A percentile compares a stretch with the other conserved stretches of the same genome.
Conservation (phyloP, 2,888 invertebrate genomes). For the Choristoneura rosaceana region DNA sequence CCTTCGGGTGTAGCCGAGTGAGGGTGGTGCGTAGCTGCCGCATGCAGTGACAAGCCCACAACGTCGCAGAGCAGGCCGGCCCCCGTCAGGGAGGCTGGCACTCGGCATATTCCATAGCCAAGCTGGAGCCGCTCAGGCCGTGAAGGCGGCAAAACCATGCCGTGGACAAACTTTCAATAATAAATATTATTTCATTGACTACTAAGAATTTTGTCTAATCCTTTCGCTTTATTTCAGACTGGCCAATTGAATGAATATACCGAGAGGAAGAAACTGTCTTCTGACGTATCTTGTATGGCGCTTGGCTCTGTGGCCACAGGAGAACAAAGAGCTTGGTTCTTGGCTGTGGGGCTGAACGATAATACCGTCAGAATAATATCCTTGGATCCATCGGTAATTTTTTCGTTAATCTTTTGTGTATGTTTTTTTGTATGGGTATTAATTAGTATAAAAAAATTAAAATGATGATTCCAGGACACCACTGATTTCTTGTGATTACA, state of each 20-base stretch:
- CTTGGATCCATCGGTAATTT: conserved; percentile 93
- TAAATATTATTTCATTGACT: not conserved
- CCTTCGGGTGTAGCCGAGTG: conserved; percentile 63
- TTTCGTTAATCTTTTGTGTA: too few species aligned
- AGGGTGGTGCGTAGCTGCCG: conserved; percentile 83
- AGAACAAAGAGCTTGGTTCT: conserved; percentile 97
- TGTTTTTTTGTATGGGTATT: too few species aligned
- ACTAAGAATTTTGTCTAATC: conserved; percentile 10
- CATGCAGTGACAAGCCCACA: conserved; percentile 84
- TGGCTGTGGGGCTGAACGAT: conserved; percentile 98
- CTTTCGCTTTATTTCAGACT: conserved; percentile 87
- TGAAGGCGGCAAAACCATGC: conserved; percentile 90
- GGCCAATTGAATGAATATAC: conserved; percentile 99
- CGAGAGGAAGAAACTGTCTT: conserved; percentile 97
- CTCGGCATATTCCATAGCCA: conserved; percentile 91
- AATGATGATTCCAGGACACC: conserved; percentile 85
- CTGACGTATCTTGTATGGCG: conserved; percentile 99
- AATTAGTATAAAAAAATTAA: conserved; percentile 5
- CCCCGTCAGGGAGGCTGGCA: conserved; percentile 82
- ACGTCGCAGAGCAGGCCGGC: conserved; percentile 87
- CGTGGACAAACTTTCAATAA: conserved; percentile 73
- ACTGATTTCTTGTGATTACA: conserved; percentile 81
- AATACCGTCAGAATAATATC: conserved; percentile 99
- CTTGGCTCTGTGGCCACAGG: conserved; percentile 97
- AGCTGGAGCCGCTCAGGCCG: conserved; percentile 88